Base-by-base conservation (phyloP, 92 coral and sea anemone genomes). In the Epizoanthus stellaris region DNA sequence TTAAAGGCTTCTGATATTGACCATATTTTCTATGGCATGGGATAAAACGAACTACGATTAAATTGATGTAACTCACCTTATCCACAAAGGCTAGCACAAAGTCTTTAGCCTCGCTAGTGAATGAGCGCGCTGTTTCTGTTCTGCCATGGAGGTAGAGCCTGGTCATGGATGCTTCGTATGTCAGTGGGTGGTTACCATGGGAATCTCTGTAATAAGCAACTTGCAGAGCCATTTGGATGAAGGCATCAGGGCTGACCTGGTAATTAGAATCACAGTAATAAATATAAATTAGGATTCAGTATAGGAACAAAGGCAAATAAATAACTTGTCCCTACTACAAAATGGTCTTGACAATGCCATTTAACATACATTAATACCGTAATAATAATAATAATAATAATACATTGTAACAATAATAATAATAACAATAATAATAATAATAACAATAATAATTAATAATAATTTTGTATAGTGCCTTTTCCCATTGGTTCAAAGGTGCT, bases 161-260 rank as follows among this genome's bases (percentile, higher is more conserved):
- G 34, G 99, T 97, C 99, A 97, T 97, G 8, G 99, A 89, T 34
- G 98, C 87, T 88, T 97, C 99, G 42, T 97, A 97, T 5, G 99
- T 97, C 20, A 94, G 91, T 10, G 99, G 93, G 47, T 94, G 94
- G 39, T 89, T 93, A 42, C 99, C 99, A 17, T 88, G 83, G 40
- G 95, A 86, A 82, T 92, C 97, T 73, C 86, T 91, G 81, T 94
- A 97, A 92, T 91, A 97, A 0, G 99, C 95, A 58, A 93, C 45
- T 75, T 94, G 99, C 30, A 97, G 85, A 7, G 99, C 93, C 64
- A 93, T 79, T 90, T 97, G 99, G 75, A 97, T 97, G 82, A 97
- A 97, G 3, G 98, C 99, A 77, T 97, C 99, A 25, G 99, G 99
- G 34, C 98, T 97, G 56, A 95, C 56, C 99, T 96, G 76, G 59